Percentiles rank a stretch among this genome's conserved stretches.
Evolutionary conservation across 2,113 vertebrate genomes (phyloP).

Genomic region (Brevimyrus niger): DNA sequence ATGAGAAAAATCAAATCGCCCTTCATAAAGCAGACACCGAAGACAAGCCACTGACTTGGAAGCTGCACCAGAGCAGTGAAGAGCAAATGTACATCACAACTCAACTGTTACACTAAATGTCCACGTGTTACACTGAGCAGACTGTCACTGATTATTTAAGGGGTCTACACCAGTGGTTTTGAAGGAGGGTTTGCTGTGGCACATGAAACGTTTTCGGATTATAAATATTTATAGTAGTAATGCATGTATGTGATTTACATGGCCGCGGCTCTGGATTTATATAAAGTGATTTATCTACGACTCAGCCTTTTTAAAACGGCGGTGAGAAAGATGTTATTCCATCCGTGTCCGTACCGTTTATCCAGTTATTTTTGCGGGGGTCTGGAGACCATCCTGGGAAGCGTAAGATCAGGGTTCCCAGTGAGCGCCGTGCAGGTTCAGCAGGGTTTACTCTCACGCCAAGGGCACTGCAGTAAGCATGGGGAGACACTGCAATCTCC

Average conservation of each 20-base stretch:
- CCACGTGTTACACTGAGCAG: background rate
- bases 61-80: background rate
- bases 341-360: background rate
- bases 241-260: slow-evolving; percentile 1
- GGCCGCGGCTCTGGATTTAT: background rate
- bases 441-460: background rate
- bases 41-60: background rate
- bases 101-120: background rate
- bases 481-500: background rate
- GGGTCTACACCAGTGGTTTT: background rate
- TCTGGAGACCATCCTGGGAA: background rate
- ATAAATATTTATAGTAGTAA: slow-evolving; percentile 10
- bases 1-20: background rate
- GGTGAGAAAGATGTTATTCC: background rate
- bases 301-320: background rate
- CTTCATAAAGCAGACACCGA: background rate
- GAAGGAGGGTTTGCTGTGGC: background rate
- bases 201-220: background rate
- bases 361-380: background rate
- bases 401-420: background rate
- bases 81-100: background rate
- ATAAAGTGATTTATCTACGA: slow-evolving; percentile 7
- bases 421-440: background rate
- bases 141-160: slow-evolving; percentile 3
- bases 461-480: background rate